phyloP scores from a whole-genome alignment of 2,797 vertebrate species.

The Bovichtus variegatus region DNA sequence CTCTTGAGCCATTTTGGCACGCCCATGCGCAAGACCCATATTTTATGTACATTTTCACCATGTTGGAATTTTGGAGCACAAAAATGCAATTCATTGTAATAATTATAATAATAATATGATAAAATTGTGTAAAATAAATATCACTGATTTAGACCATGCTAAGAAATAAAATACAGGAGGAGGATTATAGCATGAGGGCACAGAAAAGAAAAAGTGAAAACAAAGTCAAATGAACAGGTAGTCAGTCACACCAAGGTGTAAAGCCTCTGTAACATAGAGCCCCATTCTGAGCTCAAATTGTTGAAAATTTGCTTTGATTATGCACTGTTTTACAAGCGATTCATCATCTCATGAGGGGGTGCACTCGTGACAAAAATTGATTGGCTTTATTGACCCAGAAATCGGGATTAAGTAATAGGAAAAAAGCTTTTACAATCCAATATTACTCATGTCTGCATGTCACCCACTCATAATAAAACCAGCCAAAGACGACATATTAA shows the following conservation, averaged over 20 bases:
- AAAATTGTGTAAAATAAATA: no score
- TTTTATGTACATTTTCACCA: no score
- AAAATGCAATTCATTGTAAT: no score
- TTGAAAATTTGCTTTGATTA: slow-evolving; percentile 69
- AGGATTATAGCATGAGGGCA: not conserved
- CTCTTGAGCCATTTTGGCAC: no score
- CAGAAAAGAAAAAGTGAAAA: not conserved
- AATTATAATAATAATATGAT: no score
- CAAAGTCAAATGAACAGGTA: slow-evolving; percentile 1
- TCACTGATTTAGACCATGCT: no score
- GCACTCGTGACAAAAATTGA: slow-evolving; percentile 55
- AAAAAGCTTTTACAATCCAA: slow-evolving; percentile 45
- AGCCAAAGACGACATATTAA: slow-evolving; percentile 60
- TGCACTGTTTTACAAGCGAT: slow-evolving; percentile 52
- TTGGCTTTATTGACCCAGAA: slow-evolving; percentile 66
- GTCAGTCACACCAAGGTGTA: slow-evolving; percentile 13
- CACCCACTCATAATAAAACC: slow-evolving; percentile 60
- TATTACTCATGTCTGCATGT: slow-evolving; percentile 64
- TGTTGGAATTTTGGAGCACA: no score
- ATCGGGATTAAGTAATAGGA: slow-evolving; percentile 59
- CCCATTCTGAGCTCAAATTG: slow-evolving; percentile 54
- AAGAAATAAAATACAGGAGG: no score
- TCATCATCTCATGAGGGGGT: slow-evolving; percentile 43
- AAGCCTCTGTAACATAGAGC: slow-evolving; percentile 36
- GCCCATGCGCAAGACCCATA: no score